Evolutionary conservation across 2,113 vertebrate species (phyloP).

Genomic region (Elaphurus davidianus): DNA sequence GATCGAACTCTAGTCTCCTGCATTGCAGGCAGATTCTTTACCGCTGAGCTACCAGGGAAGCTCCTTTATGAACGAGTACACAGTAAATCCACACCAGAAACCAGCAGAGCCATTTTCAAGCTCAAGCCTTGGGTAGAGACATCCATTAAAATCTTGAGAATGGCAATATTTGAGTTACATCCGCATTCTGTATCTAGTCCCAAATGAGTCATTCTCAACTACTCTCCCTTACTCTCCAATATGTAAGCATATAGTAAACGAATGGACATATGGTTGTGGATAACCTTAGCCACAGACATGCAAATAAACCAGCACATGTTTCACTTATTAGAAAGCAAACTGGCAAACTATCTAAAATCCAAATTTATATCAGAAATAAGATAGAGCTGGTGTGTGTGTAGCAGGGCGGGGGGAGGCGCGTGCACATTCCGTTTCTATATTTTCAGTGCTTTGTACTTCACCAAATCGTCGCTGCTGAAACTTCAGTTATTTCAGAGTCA

Average conservation of each 20-base stretch:
- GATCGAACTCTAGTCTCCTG: background rate
- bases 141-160: background rate
- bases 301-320: background rate
- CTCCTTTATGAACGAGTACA: background rate
- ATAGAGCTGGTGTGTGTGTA: background rate
- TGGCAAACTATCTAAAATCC: background rate
- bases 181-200: background rate
- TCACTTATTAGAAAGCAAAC: slow-evolving; percentile 37
- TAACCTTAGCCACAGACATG: background rate
- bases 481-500: background rate
- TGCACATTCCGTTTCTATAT: background rate
- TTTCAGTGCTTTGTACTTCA: slow-evolving; percentile 7
- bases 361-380: background rate
- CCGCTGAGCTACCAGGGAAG: background rate
- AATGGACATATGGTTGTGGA: background rate
- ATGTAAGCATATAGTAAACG: background rate
- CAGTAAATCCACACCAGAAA: background rate
- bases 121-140: background rate
- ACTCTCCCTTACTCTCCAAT: background rate
- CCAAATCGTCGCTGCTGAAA: background rate
- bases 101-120: background rate
- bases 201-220: background rate
- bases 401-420: background rate
- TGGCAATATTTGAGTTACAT: background rate
- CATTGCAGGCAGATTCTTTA: background rate